A percentile compares a stretch with the other conserved stretches of the same genome.
Conservation (phyloP, 2,888 invertebrate genomes). For the Cryptocephalus moraei region DNA sequence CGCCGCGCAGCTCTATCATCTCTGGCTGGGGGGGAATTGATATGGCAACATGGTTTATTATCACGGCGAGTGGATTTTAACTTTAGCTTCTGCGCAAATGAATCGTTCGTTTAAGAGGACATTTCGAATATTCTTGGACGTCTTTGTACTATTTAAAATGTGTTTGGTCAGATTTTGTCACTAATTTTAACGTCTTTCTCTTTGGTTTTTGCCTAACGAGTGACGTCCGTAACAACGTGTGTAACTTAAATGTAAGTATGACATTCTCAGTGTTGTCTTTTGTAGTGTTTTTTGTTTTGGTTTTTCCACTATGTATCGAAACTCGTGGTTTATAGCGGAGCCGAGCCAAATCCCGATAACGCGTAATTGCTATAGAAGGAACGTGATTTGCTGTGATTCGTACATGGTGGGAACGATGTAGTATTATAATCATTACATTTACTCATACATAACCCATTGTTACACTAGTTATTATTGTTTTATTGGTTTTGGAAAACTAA, state of each 20-base stretch:
- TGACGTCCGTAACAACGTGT: constrained; percentile 38
- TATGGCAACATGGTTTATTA: too few relatives aligned
- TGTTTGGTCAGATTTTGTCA: constrained; percentile 14
- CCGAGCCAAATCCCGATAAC: not conserved
- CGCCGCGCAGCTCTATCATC: too few relatives aligned
- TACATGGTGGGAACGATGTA: constrained; percentile 9
- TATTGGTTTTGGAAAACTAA: constrained; percentile 34
- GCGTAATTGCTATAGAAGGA: too few relatives aligned
- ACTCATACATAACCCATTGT: not conserved
- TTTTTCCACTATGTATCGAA: constrained; percentile 11
- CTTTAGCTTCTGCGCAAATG: too few relatives aligned
- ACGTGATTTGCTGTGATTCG: not conserved
- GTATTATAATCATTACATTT: constrained; percentile 7
- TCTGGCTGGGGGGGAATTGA: too few relatives aligned
- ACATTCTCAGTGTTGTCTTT: constrained; percentile 23
- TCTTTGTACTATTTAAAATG: constrained; percentile 7
- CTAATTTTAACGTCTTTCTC: constrained; percentile 39
- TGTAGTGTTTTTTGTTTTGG: constrained; percentile 11
- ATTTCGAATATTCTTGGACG: not conserved
- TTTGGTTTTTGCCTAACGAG: constrained; percentile 44
- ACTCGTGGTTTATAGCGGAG: not conserved
- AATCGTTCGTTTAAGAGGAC: too few relatives aligned
- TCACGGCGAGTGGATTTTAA: too few relatives aligned
- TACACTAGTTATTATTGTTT: constrained; percentile 10
- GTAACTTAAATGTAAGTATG: constrained; percentile 40